Evolutionary conservation across 2,797 vertebrate genomes (phyloP), one percentile per base, ranked within the genome.

Genomic region (Mastacembelus armatus): DNA sequence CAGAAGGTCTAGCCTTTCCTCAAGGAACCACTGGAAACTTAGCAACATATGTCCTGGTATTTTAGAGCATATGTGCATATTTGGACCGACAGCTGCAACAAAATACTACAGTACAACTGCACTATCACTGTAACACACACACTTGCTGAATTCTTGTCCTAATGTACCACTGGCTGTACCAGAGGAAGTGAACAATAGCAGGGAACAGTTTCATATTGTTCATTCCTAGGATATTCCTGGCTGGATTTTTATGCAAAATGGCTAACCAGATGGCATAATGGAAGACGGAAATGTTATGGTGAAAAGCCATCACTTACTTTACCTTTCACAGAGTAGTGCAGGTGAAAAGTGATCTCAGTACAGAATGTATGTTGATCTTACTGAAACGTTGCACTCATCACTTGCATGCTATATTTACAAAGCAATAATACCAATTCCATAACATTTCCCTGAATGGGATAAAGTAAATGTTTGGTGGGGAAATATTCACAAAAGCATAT

Each of bases 51-150:
- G 19, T 48, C 7, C 51, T 4, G 16, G 14, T 40, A 15, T 58
- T 26, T 50, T 10, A n/a, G 52, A n/a, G n/a, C n/a, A n/a, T n/a
- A 59, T 26, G 32, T 54, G n/a, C n/a, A 24, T 0, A 19, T 52
- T 11, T 44, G 39, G 19, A 22, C 33, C 69, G 45, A 70, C 45
- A 62, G 48, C 52, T 47, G 33, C 27, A 29, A 7, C 16, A 7
- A 33, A 30, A 39, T 36, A 30, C 7, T 61, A 11, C 16, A 18
- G 42, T 24, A 7, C 4, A 43, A 21, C 6, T 27, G 14, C 29
- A 55, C 6, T n/a, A n/a, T n/a, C n/a, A n/a, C n/a, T 3, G 30
- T 2, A 14, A 7, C 4, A 22, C 10, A 22, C 29, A 56, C 12
- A 32, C 5, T 40, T 2, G 33, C 7, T 33, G 32, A 27, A 27